Conservation (phyloP, 2,113 vertebrate species). For the Periophthalmodon schlosseri region DNA sequence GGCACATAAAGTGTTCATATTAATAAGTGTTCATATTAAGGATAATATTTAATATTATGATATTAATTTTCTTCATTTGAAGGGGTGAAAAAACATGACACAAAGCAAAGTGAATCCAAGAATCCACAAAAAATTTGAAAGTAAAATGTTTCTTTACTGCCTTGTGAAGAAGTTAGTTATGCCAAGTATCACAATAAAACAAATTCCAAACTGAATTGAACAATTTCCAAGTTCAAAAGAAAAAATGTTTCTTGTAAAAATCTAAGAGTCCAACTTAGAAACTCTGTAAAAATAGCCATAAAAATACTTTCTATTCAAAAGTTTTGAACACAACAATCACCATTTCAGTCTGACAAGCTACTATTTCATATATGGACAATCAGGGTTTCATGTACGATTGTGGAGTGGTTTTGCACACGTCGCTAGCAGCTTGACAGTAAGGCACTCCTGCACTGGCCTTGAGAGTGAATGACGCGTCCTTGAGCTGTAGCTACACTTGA, state of each 20-base stretch:
- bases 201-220: background rate
- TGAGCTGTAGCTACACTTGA: slow-evolving; percentile 62
- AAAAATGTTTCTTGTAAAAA: too few relatives aligned
- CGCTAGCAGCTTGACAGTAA: slow-evolving; percentile 24
- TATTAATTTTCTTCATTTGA: too few relatives aligned
- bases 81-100: too few relatives aligned
- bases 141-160: too few relatives aligned
- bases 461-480: slow-evolving; percentile 52
- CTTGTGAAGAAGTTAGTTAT: too few relatives aligned
- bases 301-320: slow-evolving; percentile 23
- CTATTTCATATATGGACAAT: slow-evolving; percentile 26
- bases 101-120: too few relatives aligned
- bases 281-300: slow-evolving; percentile 20
- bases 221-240: background rate
- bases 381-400: slow-evolving; percentile 30
- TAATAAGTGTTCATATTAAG: too few relatives aligned
- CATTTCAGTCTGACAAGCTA: slow-evolving; percentile 33
- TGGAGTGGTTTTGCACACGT: slow-evolving; percentile 16
- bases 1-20: too few relatives aligned
- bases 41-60: too few relatives aligned
- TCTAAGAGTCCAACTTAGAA: background rate
- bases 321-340: background rate
- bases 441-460: slow-evolving; percentile 44
- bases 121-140: too few relatives aligned
- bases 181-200: too few relatives aligned